phyloP scores from a whole-genome alignment of 92 coral and sea anemone species.

The Hydrozoanthus gracilis region DNA sequence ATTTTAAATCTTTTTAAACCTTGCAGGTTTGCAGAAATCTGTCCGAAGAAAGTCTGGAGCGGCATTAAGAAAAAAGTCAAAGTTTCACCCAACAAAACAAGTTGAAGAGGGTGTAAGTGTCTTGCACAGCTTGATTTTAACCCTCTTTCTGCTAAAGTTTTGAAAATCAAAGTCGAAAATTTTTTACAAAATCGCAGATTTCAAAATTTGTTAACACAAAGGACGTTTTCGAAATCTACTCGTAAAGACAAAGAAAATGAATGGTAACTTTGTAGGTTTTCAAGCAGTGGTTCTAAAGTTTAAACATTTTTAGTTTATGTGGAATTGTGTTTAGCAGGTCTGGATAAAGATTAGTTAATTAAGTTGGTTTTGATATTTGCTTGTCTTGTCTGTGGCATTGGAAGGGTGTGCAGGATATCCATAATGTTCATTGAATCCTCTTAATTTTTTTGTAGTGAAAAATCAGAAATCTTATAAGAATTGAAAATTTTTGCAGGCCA shows the following conservation, averaged over 20 bases:
- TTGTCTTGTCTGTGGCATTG: no score
- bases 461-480: not conserved
- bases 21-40: not conserved
- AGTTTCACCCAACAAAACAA: not conserved
- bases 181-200: not conserved
- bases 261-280: no score
- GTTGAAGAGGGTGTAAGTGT: conserved; percentile 13
- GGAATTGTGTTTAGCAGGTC: no score
- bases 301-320: no score
- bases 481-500: not conserved
- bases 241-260: no score
- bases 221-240: no score
- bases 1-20: not conserved
- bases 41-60: not conserved
- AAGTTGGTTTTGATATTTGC: no score
- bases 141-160: not conserved
- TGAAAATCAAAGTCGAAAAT: not conserved
- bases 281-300: no score
- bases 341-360: no score
- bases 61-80: not conserved
- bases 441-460: not conserved
- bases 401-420: no score
- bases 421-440: not conserved
- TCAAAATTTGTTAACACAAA: no score
- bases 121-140: no score